Evolutionary conservation across 2,888 invertebrate species (phyloP).

Genomic region (Pachliopta kotzebuea): DNA sequence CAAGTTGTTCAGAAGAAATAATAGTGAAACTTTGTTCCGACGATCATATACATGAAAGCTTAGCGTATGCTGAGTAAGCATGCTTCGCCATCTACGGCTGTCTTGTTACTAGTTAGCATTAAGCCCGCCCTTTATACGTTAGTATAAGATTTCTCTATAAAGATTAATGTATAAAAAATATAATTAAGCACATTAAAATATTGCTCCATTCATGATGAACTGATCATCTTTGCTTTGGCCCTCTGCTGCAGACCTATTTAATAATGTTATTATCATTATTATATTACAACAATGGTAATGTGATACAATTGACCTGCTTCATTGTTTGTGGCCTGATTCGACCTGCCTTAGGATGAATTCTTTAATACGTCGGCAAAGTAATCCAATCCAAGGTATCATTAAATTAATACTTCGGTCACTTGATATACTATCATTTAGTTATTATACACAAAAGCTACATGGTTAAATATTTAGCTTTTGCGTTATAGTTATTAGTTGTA

Average conservation of each 20-base stretch:
- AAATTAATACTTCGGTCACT: not conserved
- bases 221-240: not conserved
- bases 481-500: too few species aligned
- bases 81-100: too few species aligned
- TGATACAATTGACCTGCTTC: not conserved
- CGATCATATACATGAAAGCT: too few species aligned
- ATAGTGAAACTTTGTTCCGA: too few species aligned
- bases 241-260: not conserved
- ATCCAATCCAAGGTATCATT: constrained; percentile 2
- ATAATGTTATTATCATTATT: not conserved
- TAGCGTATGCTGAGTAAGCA: too few species aligned
- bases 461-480: not conserved
- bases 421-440: not conserved
- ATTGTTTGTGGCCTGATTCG: not conserved
- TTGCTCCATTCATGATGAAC: not conserved
- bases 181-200: too few species aligned
- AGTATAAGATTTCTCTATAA: too few species aligned
- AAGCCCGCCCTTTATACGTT: too few species aligned
- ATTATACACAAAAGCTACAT: not conserved
- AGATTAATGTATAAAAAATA: too few species aligned
- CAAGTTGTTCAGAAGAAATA: too few species aligned
- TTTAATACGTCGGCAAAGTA: constrained; percentile 25
- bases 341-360: constrained; percentile 4
- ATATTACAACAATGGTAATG: constrained; percentile 4
- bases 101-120: too few species aligned